These are phyloP conservation scores for Oedothorax gibbosus DNA, from an alignment of 1,140 invertebrate species.

Conservation along the genomic window DNA sequence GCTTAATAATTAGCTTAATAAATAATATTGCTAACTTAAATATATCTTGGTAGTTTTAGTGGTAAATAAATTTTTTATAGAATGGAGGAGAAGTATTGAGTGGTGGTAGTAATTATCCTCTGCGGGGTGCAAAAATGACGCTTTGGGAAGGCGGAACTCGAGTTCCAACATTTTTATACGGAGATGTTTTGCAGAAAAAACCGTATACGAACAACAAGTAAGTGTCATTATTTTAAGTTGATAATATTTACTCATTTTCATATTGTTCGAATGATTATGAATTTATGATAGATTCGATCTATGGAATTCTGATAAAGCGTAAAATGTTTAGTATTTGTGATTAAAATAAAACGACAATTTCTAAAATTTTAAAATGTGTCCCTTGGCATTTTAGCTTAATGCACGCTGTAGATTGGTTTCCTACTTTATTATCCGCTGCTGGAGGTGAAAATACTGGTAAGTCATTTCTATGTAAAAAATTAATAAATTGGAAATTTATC, in stretches of 20 bases:
- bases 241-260: too few species aligned
- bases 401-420: constrained; percentile 71
- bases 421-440: constrained; percentile 67
- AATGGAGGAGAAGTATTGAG: constrained; percentile 68
- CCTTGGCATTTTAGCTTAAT: constrained; percentile 66
- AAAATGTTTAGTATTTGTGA: too few species aligned
- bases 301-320: too few species aligned
- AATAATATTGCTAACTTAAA: too few species aligned
- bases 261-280: too few species aligned
- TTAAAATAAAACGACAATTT: too few species aligned
- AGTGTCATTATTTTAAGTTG: background rate
- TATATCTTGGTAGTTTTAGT: too few species aligned
- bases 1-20: too few species aligned
- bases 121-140: constrained; percentile 68
- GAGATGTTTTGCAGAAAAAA: constrained; percentile 67
- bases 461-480: background rate
- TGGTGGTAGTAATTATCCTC: constrained; percentile 66
- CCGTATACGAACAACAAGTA: constrained; percentile 66
- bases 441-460: constrained; percentile 42
- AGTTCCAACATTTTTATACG: constrained; percentile 70
- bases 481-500: too few species aligned
- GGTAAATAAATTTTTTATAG: constrained; percentile 55
- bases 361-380: too few species aligned
- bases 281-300: too few species aligned
- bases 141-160: constrained; percentile 69